Conservation (phyloP, 2,113 vertebrate species). For the Seriola dumerili region DNA sequence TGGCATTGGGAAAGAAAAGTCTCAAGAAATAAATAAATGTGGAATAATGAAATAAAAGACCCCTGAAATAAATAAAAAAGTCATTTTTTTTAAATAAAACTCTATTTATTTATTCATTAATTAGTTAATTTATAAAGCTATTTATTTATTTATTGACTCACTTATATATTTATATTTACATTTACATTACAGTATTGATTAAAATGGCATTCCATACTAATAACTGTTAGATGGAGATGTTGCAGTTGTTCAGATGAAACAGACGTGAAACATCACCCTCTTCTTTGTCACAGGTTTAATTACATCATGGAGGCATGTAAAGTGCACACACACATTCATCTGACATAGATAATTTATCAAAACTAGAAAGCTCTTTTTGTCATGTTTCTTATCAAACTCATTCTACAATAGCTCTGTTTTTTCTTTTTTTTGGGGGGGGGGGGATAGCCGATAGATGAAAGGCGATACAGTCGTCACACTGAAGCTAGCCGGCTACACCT, state of each 20-base stretch:
- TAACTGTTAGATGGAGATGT: neutral
- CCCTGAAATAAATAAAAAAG: no score
- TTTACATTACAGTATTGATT: no score
- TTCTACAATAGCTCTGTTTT: conserved; percentile 1
- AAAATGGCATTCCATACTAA: neutral
- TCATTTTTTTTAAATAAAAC: no score
- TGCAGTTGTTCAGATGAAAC: neutral
- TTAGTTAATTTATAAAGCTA: no score
- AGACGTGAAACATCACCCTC: neutral
- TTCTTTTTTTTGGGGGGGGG: no score
- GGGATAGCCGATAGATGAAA: conserved; percentile 16
- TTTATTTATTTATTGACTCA: no score
- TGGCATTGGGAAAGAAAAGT: no score
- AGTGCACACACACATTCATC: conserved; percentile 40
- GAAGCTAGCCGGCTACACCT: conserved; percentile 6
- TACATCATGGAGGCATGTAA: conserved; percentile 20
- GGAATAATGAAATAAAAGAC: no score
- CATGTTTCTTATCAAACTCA: neutral
- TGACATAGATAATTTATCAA: conserved; percentile 17
- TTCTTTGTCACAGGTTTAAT: conserved; percentile 9
- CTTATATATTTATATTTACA: no score
- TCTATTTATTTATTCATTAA: no score
- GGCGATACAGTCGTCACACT: conserved; percentile 8
- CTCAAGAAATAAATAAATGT: no score
- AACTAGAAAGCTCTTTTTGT: conserved; percentile 32